These are phyloP conservation scores for Chondrosia reniformis DNA, from an alignment of 37 sponge, comb jelly and placozoan species.

Conservation along the genomic window DNA sequence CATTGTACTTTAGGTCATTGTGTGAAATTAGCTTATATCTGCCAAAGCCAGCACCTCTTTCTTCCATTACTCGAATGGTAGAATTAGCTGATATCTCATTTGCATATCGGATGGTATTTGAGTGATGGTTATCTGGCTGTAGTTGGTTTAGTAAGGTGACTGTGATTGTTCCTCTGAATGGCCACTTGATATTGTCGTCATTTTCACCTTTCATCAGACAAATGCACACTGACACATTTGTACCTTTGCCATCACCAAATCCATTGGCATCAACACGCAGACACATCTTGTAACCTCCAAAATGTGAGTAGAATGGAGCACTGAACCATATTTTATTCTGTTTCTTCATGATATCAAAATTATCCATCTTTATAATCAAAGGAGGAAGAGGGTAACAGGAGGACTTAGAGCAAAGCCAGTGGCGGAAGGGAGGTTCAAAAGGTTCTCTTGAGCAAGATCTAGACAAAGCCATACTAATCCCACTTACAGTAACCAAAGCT, in stretches of 20 bases:
- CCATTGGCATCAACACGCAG: constrained; percentile 30
- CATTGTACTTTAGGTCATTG: constrained; percentile 24
- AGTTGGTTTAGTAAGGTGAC: constrained; percentile 56
- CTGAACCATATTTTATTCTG: constrained; percentile 23
- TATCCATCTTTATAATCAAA: constrained; percentile 5
- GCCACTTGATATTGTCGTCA: constrained; percentile 50
- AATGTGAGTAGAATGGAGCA: constrained; percentile 43
- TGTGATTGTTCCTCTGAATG: constrained; percentile 43
- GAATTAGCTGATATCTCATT: background rate
- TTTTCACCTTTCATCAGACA: constrained; percentile 47
- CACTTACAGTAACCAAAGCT: too few species aligned
- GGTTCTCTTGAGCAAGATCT: too few species aligned
- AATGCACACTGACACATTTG: constrained; percentile 35
- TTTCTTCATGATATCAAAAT: background rate
- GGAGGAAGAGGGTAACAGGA: constrained; percentile 22
- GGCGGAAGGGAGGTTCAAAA: background rate
- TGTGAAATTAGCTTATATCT: constrained; percentile 30
- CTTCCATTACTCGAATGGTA: background rate
- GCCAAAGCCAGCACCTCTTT: constrained; percentile 30
- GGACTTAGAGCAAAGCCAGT: constrained; percentile 1
- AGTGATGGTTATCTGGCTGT: constrained; percentile 19
- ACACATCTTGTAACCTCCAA: constrained; percentile 49
- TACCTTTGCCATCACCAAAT: constrained; percentile 2
- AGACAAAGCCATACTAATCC: too few species aligned
- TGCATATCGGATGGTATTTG: too few species aligned